Base-by-base conservation (phyloP, 1,140 invertebrate genomes). In the Brachionus manjavacas region DNA sequence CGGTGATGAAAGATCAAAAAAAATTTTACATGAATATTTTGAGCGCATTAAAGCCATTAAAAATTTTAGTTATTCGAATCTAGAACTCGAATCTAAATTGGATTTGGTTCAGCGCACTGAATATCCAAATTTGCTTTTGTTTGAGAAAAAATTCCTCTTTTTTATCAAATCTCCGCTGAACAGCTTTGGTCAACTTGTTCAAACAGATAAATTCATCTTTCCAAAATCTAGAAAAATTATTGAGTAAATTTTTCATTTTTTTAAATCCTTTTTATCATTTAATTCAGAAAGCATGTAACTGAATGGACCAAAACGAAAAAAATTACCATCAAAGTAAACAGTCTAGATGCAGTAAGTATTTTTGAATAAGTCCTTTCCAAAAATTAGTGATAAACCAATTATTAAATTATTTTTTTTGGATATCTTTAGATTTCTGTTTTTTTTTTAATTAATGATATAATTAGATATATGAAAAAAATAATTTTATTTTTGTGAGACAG, bases 101-200 rank as follows among this genome's bases (percentile, higher is more conserved):
- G 25, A 28, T n/a, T 14, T 14, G 14, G n/a, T 70, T 4, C 14
- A 72, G 11, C 12, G 2, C 7, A n/a, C 6, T 31, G n/a, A 41
- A 41, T 16, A 41, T 3, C 7, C 41, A 39, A 39, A 39, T n/a
- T 41, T 6, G 14, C 9, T 72, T 72, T 72, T 72, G 9, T 72
- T 72, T 20, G 68, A 72, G 12, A 41, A 72, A 39, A 72, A 72
- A 46, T 72, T 72, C 46, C 35, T 72, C 6, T 72, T 72, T 20
- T 72, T 72, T 20, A 41, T 72, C 28, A 72, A 72, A 41, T 72
- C 68, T 3, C 16, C 31, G 1, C 9, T 72, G 9, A 72, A 72
- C 39, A 41, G 16, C 12, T 72, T 72, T 41, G 68, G 68, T 72
- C 68, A 72, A 11, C 35, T 72, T 39, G 16, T 72, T 11, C 35